Percentiles rank a stretch among this genome's conserved stretches.
These are phyloP conservation scores for Knipowitschia caucasica DNA, from an alignment of 2,797 vertebrate genomes.

Conservation along the genomic window DNA sequence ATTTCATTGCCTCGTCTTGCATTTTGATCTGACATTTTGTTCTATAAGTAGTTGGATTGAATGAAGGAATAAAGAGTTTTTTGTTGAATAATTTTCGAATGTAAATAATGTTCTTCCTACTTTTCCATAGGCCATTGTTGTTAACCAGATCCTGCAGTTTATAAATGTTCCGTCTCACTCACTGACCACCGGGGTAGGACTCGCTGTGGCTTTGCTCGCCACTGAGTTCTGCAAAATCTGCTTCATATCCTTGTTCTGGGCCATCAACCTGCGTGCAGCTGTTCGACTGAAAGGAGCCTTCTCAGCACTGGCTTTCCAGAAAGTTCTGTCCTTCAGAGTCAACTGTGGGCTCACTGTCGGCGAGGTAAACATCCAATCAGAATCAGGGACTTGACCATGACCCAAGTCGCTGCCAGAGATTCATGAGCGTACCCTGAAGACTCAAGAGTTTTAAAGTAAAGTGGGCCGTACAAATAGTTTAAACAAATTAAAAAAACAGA, in stretches of 20 bases:
- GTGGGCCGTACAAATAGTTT: too few species aligned
- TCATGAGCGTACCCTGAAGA: too few species aligned
- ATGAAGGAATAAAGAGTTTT: too few species aligned
- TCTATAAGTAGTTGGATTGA: too few species aligned
- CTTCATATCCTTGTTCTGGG: conserved; percentile 74
- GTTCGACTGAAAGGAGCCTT: conserved; percentile 78
- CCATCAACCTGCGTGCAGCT: conserved; percentile 75
- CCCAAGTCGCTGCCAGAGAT: too few species aligned
- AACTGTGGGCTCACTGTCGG: conserved; percentile 71
- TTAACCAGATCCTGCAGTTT: conserved; percentile 73
- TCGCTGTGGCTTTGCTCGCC: conserved; percentile 74
- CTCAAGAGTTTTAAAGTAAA: too few species aligned
- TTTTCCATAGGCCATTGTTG: conserved; percentile 57
- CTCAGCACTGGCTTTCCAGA: conserved; percentile 74
- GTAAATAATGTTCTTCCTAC: not conserved
- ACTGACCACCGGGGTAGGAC: conserved; percentile 57
- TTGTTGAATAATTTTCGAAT: too few species aligned
- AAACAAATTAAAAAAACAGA: too few species aligned
- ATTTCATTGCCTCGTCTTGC: too few species aligned
- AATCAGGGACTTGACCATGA: too few species aligned
- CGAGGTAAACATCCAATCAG: conserved; percentile 68
- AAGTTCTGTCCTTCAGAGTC: conserved; percentile 73
- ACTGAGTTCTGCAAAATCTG: conserved; percentile 73
- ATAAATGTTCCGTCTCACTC: conserved; percentile 20
- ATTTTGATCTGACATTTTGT: too few species aligned